A percentile compares a stretch with the other conserved stretches of the same genome.
Evolutionary conservation across 2,888 invertebrate species (phyloP).

Genomic region (Arctia plantaginis): DNA sequence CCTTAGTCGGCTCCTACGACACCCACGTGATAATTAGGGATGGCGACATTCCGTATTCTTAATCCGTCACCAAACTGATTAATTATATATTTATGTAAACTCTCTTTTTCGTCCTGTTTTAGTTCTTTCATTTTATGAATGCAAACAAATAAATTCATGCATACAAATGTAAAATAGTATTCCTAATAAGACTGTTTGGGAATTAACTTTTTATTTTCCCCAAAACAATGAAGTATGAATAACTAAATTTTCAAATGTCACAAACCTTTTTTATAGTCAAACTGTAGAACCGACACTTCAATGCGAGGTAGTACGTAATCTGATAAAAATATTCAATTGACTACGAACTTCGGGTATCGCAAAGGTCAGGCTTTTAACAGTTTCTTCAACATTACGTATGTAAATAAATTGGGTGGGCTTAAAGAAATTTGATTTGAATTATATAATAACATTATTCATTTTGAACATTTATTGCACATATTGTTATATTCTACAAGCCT

Average conservation of each 20-base stretch:
- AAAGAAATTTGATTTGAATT: conserved; percentile 6
- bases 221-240: neutral
- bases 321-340: neutral
- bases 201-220: neutral
- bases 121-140: too few species aligned
- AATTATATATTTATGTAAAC: too few species aligned
- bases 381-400: conserved; percentile 6
- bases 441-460: neutral
- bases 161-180: neutral
- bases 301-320: neutral
- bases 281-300: neutral
- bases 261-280: neutral
- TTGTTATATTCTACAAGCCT: neutral
- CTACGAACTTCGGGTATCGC: neutral
- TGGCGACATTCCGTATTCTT: too few species aligned
- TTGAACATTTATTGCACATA: neutral
- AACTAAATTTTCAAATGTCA: neutral
- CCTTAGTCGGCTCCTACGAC: too few species aligned
- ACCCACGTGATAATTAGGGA: too few species aligned
- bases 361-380: neutral
- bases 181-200: too few species aligned
- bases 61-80: too few species aligned
- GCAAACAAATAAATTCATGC: neutral
- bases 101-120: too few species aligned
- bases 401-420: conserved; percentile 1